phyloP scores from a whole-genome alignment of 2,797 vertebrate species.

The Zalophus californianus region DNA sequence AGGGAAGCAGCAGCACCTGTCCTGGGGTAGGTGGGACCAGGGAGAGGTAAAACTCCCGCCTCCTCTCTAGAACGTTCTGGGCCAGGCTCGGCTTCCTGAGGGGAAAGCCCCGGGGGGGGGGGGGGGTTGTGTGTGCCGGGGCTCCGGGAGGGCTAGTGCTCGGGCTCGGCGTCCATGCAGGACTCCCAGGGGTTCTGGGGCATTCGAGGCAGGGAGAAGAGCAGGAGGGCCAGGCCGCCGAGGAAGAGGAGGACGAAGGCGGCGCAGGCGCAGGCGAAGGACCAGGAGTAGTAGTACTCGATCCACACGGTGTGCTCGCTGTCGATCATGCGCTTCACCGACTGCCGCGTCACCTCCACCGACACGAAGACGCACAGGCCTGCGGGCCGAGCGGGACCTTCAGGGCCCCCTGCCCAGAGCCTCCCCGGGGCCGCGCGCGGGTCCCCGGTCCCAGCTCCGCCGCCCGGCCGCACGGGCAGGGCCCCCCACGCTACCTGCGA shows the following conservation, averaged over 20 bases:
- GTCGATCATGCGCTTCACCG: slow-evolving; percentile 97
- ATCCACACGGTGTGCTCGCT: slow-evolving; percentile 97
- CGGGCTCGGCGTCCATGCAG: slow-evolving; percentile 97
- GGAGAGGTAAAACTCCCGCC: neutral
- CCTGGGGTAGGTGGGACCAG: neutral
- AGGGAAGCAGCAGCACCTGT: neutral
- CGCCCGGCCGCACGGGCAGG: no score
- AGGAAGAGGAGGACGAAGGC: slow-evolving; percentile 95
- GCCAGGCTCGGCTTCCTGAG: neutral
- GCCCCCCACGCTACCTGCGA: slow-evolving; percentile 91
- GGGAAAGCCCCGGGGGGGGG: neutral
- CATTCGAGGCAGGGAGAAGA: slow-evolving; percentile 97
- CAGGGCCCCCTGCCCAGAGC: neutral
- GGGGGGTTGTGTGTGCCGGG: no score
- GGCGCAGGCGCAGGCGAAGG: slow-evolving; percentile 95
- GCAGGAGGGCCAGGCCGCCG: slow-evolving; percentile 92
- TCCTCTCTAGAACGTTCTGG: neutral
- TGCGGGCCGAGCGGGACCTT: slow-evolving; percentile 81
- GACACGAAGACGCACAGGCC: slow-evolving; percentile 97
- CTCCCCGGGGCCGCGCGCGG: neutral
- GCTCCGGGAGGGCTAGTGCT: slow-evolving; percentile 84
- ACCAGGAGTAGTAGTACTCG: slow-evolving; percentile 95
- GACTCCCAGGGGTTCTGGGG: slow-evolving; percentile 98
- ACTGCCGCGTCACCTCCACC: slow-evolving; percentile 97
- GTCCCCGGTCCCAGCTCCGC: no score